Evolutionary conservation across 2,797 vertebrate genomes (phyloP).

Genomic region (Microhierax caerulescens): DNA sequence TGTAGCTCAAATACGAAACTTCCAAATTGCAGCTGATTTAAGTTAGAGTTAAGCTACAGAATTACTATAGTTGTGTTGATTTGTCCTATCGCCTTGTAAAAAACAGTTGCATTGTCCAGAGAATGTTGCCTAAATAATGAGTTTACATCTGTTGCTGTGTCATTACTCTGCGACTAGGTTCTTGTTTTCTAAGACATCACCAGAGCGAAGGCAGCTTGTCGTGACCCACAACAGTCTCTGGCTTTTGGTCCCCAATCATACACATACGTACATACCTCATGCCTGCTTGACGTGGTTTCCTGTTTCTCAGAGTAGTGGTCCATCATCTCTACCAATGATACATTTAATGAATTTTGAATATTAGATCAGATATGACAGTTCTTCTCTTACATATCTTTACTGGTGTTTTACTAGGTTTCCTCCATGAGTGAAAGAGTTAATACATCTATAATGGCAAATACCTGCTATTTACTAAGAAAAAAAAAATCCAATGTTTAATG

Average conservation of each 20-base stretch:
- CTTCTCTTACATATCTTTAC: rapidly evolving
- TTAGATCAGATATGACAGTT: neutral
- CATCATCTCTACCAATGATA: neutral
- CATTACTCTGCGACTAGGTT: neutral
- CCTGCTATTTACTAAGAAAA: neutral
- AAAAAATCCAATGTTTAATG: neutral
- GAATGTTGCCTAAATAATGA: neutral
- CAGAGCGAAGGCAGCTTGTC: neutral
- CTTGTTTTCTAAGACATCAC: neutral
- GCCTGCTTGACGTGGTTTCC: neutral
- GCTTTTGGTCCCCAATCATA: rapidly evolving
- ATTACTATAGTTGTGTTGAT: neutral
- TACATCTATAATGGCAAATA: rapidly evolving
- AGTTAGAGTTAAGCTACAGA: neutral
- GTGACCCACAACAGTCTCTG: neutral
- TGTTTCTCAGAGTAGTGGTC: neutral
- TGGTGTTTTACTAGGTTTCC: neutral
- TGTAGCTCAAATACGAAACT: neutral
- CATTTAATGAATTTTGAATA: neutral
- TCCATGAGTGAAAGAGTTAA: neutral
- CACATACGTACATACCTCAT: neutral
- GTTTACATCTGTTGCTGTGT: neutral
- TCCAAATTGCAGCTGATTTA: neutral
- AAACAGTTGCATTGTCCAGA: neutral
- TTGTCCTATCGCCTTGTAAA: neutral